Evolutionary conservation across 1,140 invertebrate species (phyloP), one percentile per base, ranked within the genome.

Genomic region (Drosophila lini): DNA sequence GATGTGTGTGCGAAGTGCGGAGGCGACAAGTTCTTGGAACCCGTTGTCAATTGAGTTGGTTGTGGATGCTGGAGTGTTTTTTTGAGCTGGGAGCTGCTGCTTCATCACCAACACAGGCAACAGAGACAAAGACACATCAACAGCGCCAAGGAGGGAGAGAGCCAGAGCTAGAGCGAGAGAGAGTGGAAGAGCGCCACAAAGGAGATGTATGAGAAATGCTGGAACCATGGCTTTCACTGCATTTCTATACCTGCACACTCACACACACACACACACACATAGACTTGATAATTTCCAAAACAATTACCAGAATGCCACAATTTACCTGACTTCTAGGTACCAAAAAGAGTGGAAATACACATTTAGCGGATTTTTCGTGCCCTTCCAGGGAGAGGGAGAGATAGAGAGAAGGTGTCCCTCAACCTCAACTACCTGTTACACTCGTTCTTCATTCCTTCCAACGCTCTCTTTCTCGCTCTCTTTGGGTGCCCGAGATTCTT

Each of bases 401-500:
- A 65, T 38, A 28, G 31, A 42, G 47, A 34, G 16, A 22, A 40
- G 63, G 16, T 41, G 44, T 59, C 22, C 31, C 61, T 64, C 58
- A 68, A 62, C 80, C 47, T 64, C 58, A 68, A 62, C 80, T 86
- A 86, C 83, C 83, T 86, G 82, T 88, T 85, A 86, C 78, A 85
- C 82, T 69, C 58, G 68, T 56, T 80, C 52, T 38, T 68, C 38
- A 22, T 53, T 41, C 41, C 38, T n/a, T 10, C 7, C 19, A 47
- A 36, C 57, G 9, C 42, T 47, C 52, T 58, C 45, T 16, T 16
- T 34, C 32, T 6, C 16, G 22, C 36, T 25, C 45, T 47, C 41
- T 59, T 61, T 47, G 58, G 44, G 40, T 68, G 50, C 16, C 70
- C n/a, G 48, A 60, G 34, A 52, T 42, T 58, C 44, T 58, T 19